These are phyloP conservation scores for Antitype chi DNA, from an alignment of 2,888 invertebrate species.

Conservation along the genomic window DNA sequence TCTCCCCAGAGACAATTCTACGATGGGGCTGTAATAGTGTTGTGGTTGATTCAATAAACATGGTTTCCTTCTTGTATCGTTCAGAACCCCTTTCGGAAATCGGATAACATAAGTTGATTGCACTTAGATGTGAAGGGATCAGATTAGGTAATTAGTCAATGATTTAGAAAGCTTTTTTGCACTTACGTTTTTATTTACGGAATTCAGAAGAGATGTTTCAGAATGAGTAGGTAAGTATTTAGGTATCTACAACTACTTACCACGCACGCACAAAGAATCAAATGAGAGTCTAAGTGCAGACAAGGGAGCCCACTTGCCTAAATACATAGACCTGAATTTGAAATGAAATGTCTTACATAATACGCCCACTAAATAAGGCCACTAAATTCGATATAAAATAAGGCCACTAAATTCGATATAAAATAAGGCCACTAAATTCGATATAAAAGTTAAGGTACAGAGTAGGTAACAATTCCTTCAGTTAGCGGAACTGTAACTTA, in stretches of 20 bases:
- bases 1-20: slow-evolving; percentile 58
- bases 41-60: slow-evolving; percentile 44
- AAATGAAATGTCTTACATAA: too few relatives aligned
- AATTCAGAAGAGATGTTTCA: background rate
- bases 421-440: too few relatives aligned
- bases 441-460: background rate
- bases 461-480: background rate
- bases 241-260: background rate
- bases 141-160: background rate
- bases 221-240: background rate
- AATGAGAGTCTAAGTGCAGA: background rate
- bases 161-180: background rate
- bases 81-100: slow-evolving; percentile 30
- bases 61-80: slow-evolving; percentile 4
- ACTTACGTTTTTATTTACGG: background rate
- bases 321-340: background rate
- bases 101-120: slow-evolving; percentile 24
- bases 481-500: background rate
- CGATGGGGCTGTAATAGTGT: slow-evolving; percentile 48
- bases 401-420: too few relatives aligned
- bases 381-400: background rate
- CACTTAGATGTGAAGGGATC: slow-evolving; percentile 1
- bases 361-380: too few relatives aligned
- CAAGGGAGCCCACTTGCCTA: background rate
- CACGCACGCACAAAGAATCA: background rate